Conservation (phyloP, 2,888 invertebrate species). For the Lasioglossum leucozonium region DNA sequence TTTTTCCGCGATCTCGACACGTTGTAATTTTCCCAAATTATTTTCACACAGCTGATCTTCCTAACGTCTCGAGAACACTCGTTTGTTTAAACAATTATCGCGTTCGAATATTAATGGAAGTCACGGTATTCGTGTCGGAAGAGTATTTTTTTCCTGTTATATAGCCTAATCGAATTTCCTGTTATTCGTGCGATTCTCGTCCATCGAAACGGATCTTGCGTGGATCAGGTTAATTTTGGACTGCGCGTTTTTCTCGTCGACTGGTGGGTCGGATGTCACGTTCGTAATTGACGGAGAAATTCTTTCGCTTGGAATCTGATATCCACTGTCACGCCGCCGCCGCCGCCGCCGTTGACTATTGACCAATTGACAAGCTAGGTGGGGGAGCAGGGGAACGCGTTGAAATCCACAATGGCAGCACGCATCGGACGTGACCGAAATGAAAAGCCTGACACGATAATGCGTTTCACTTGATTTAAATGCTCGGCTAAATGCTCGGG, state of each 20-base stretch:
- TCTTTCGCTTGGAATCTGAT: conserved; percentile 11
- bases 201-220: neutral
- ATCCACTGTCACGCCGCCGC: neutral
- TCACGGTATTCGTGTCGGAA: too few relatives aligned
- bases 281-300: conserved; percentile 15
- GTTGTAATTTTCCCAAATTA: neutral
- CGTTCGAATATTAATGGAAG: neutral
- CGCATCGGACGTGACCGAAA: conserved; percentile 11
- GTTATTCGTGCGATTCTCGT: neutral
- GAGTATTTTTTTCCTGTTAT: neutral
- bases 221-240: neutral
- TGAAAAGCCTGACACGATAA: neutral
- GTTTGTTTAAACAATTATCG: neutral
- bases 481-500: neutral
- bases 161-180: neutral
- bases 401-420: neutral
- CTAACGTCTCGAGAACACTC: neutral
- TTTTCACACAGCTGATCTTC: neutral
- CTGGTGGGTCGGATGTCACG: neutral
- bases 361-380: neutral
- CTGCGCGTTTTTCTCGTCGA: neutral
- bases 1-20: too few relatives aligned
- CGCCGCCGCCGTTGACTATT: neutral
- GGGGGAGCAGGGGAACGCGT: neutral
- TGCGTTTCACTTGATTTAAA: conserved; percentile 31